These are phyloP conservation scores for Lytechinus variegatus DNA, from an alignment of 35 echinoderm and acorn worm species.

Conservation along the genomic window DNA sequence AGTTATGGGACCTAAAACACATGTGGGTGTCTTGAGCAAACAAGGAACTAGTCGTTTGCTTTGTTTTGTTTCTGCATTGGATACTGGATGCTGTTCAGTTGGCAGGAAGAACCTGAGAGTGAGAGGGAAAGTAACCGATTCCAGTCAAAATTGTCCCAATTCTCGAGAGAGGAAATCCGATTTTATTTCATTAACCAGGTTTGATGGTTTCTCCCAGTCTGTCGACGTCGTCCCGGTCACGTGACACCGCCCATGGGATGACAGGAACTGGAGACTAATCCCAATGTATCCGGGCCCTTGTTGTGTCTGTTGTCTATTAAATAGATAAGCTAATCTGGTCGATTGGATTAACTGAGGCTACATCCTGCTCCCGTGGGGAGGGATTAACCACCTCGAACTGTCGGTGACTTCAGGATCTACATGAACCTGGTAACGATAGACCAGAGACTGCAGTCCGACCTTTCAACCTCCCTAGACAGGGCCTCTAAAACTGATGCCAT, in stretches of 20 bases:
- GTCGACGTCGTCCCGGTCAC: not conserved
- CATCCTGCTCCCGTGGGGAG: not conserved
- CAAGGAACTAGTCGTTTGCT: not conserved
- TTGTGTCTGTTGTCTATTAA: not conserved
- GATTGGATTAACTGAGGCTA: conserved; percentile 22
- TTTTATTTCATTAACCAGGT: not conserved
- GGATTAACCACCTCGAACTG: conserved; percentile 15
- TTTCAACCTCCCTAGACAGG: not conserved
- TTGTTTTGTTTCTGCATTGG: not conserved
- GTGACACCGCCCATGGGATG: not conserved
- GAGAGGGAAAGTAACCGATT: not conserved
- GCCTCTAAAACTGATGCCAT: not conserved
- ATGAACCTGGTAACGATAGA: not conserved
- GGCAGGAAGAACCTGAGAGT: not conserved
- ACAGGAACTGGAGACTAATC: not conserved
- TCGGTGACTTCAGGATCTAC: not conserved
- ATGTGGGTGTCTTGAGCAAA: not conserved
- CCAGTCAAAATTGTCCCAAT: not conserved
- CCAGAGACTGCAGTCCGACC: not conserved
- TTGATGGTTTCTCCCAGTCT: not conserved
- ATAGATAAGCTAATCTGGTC: conserved; percentile 43
- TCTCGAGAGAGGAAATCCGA: not conserved
- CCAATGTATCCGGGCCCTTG: not conserved
- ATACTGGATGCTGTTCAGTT: not conserved
- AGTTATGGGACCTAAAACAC: not conserved